phyloP scores from a whole-genome alignment of 2,113 vertebrate species.

The Laticauda laticaudata region DNA sequence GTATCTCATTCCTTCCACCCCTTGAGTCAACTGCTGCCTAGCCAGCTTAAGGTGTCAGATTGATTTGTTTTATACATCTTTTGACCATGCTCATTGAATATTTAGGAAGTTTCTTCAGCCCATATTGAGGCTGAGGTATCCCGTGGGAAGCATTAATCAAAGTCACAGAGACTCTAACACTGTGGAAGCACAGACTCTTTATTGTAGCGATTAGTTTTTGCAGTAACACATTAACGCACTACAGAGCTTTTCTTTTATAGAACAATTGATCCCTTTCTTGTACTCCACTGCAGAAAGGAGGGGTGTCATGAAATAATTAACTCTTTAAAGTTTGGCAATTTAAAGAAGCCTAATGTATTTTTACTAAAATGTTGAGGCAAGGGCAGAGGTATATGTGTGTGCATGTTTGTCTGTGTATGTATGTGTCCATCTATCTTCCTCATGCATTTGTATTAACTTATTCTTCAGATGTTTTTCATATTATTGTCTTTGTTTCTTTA shows the following conservation, averaged over 20 bases:
- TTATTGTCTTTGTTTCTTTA: constrained; percentile 59
- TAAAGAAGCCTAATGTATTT: constrained; percentile 48
- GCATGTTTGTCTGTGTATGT: not conserved
- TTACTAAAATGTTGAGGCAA: constrained; percentile 43
- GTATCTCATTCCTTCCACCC: constrained; percentile 83
- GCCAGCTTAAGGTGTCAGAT: constrained; percentile 93
- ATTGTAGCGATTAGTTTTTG: constrained; percentile 84
- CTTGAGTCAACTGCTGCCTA: constrained; percentile 88
- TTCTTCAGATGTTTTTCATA: constrained; percentile 46
- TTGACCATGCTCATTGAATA: constrained; percentile 90
- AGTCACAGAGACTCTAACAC: constrained; percentile 77
- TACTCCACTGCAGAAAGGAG: constrained; percentile 65
- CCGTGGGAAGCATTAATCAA: constrained; percentile 87
- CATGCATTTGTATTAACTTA: constrained; percentile 33
- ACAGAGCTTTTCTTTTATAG: constrained; percentile 78
- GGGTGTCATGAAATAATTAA: constrained; percentile 63
- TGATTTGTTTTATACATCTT: constrained; percentile 91
- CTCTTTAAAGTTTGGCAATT: constrained; percentile 77
- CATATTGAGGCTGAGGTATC: constrained; percentile 84
- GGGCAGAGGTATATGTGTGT: constrained; percentile 37
- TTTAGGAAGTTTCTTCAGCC: constrained; percentile 87
- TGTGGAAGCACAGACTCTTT: constrained; percentile 83
- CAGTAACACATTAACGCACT: constrained; percentile 83
- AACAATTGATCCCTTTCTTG: constrained; percentile 80
- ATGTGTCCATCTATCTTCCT: not conserved